phyloP scores from a whole-genome alignment of 2,113 vertebrate genomes.

The Nothocercus nigrocapillus region DNA sequence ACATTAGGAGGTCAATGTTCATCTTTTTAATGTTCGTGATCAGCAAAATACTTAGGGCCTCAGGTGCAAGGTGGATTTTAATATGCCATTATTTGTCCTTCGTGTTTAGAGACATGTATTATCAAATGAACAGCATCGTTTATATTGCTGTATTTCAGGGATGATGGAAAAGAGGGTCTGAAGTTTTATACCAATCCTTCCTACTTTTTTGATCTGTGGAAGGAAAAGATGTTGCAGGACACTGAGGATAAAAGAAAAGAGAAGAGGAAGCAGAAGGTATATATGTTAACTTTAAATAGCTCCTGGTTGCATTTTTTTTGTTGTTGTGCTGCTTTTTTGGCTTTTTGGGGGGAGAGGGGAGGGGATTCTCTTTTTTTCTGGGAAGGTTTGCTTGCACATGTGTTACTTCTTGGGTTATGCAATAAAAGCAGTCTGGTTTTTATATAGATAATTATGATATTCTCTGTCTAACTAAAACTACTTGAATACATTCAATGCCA shows the following conservation, averaged over 20 bases:
- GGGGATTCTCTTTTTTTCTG: not conserved
- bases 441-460: not conserved
- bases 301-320: not conserved
- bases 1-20: not conserved
- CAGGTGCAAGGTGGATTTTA: not conserved
- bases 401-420: not conserved
- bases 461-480: not conserved
- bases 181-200: constrained; percentile 99
- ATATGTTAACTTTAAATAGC: not conserved
- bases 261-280: constrained; percentile 97
- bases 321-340: too few relatives aligned
- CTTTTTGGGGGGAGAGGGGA: too few relatives aligned
- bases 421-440: not conserved
- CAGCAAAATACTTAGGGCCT: not conserved
- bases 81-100: not conserved
- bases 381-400: not conserved
- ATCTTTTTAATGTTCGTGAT: not conserved
- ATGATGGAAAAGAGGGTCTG: constrained; percentile 95
- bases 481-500: not conserved
- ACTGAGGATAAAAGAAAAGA: constrained; percentile 99
- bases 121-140: not conserved
- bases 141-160: constrained; percentile 78
- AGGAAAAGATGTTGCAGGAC: constrained; percentile 99
- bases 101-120: not conserved
- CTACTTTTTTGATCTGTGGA: constrained; percentile 98